Evolutionary conservation across 2,113 vertebrate species (phyloP), one percentile per base, ranked within the genome.

Genomic region (Coreoperca whiteheadi): DNA sequence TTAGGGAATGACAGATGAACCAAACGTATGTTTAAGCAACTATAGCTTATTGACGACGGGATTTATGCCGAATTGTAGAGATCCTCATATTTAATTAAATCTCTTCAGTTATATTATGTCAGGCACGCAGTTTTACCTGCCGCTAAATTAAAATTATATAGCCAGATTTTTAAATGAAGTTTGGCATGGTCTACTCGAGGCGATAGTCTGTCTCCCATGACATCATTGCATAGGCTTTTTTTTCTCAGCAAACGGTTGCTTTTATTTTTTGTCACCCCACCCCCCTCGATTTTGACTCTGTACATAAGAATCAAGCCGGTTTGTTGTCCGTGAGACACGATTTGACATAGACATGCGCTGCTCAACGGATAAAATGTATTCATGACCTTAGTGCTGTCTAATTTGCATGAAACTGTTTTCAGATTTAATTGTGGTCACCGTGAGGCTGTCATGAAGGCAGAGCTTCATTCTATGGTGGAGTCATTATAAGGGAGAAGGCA

Each of bases 141-240:
- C 50, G 14, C 0, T 8, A 0, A 14, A 57, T 11, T 6, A n/a
- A 59, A 15, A 11, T 54, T 71, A 56, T 68, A 78, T 75, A 6
- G 48, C 0, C 25, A 4, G 16, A 41, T 90, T 88, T 82, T 60
- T 18, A 43, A 87, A 77, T 53, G 77, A 73, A 64, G 82, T 87
- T 74, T 63, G 71, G 88, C 61, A 4, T 8, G 10, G n/a, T 41
- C 53, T 12, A 3, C 65, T 63, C 0, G 25, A 75, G 61, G 57
- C 71, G 66, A 59, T 56, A 10, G 34, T 68, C 79, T 41, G 61
- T 77, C 57, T n/a, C 68, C 87, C 20, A 91, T 94, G 93, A 94
- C 93, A 89, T 94, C 91, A 93, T 91, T 79, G 81, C 75, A 74
- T 2, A 77, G 85, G 90, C 76, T 90, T 89, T 88, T 82, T 84